Conservation (phyloP, 2,113 vertebrate species). For the Chaetodon trifascialis region DNA sequence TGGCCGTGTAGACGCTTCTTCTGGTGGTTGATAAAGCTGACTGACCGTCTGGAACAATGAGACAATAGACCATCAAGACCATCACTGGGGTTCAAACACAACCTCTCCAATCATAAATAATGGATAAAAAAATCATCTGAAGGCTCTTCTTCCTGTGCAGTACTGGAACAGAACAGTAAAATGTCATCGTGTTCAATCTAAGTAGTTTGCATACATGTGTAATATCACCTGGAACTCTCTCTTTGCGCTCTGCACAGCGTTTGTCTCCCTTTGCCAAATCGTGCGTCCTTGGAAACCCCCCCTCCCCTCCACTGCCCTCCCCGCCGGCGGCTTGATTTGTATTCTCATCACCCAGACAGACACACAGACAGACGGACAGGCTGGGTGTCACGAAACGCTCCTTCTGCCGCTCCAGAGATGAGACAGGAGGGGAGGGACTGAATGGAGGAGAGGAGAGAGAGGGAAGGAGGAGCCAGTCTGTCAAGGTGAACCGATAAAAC, state of each 20-base stretch:
- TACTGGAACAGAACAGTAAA: no score
- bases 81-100: not conserved
- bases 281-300: slow-evolving; percentile 52
- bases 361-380: slow-evolving; percentile 16
- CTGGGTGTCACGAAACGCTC: slow-evolving; percentile 56
- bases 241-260: not conserved
- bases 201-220: not conserved
- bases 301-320: no score
- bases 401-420: slow-evolving; percentile 24
- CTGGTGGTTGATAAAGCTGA: not conserved
- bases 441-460: slow-evolving; percentile 9
- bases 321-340: slow-evolving; percentile 31
- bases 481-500: slow-evolving; percentile 65
- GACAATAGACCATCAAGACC: not conserved
- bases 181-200: no score
- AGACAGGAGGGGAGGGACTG: slow-evolving; percentile 15
- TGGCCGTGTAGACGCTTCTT: not conserved
- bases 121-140: no score
- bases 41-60: not conserved
- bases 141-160: no score
- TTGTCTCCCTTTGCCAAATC: slow-evolving; percentile 1
- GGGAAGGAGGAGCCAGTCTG: slow-evolving; percentile 46
- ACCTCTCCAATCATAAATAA: no score
- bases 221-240: not conserved
- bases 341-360: slow-evolving; percentile 51